Base-by-base conservation (phyloP, 2,888 invertebrate genomes). In the Seira ritae region DNA sequence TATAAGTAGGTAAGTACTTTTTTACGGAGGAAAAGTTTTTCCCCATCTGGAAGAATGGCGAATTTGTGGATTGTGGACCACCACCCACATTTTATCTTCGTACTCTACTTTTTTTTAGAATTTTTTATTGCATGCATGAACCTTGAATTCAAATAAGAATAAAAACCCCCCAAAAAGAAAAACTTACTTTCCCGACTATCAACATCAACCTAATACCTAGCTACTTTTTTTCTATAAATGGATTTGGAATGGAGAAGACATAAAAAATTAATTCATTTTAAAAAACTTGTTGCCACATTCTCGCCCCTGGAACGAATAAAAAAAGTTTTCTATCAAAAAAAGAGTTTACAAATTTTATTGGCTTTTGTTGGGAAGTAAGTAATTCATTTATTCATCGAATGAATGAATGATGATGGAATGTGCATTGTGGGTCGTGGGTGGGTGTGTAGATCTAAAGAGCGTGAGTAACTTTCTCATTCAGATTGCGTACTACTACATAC, bases 201-300 rank as follows among this genome's bases (percentile, higher is more conserved):
- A 31, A 8, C n/a, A n/a, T n/a, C n/a, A n/a, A n/a, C n/a, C n/a
- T n/a, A n/a, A n/a, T n/a, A n/a, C n/a, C n/a, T n/a, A n/a, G n/a
- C n/a, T n/a, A n/a, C n/a, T n/a, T n/a, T n/a, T n/a, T n/a, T n/a
- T n/a, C n/a, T n/a, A n/a, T n/a, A 55, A 55, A 12, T 55, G 55
- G 55, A 55, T 55, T 55, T 55, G 55, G 55, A 55, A 55, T 55
- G 55, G 55, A 55, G 55, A 55, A 15, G n/a, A 3, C 55, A 55
- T 55, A 55, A 55, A 75, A 76, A 76, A 76, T 76, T 69, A 76
- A 76, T 76, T 68, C 68, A 60, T 68, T 69, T 74, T 75, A 60
- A 8, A 3, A 55, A 55, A 76, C 76, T 76, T 76, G 76, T 76
- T 76, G 76, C 69, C 76, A 76, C 69, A 76, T 42, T 70, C 68